Evolutionary conservation across 2,888 invertebrate species (phyloP).

Genomic region (Congeria kusceri): DNA sequence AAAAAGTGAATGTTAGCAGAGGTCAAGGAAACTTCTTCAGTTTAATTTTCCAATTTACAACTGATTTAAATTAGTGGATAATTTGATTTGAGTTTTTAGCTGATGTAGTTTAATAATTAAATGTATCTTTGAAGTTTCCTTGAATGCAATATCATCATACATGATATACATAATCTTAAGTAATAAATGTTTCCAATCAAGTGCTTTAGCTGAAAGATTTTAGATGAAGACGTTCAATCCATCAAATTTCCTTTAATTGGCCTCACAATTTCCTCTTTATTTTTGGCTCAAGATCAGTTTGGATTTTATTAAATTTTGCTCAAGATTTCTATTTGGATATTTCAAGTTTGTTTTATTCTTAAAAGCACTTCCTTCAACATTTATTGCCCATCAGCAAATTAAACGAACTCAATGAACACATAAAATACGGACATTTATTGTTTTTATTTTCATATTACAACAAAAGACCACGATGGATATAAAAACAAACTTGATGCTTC

Average conservation of each 20-base stretch:
- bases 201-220: constrained; percentile 28
- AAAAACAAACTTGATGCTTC: neutral
- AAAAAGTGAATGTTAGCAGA: too few relatives aligned
- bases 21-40: too few relatives aligned
- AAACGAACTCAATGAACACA: constrained; percentile 7
- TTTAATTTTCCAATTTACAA: too few relatives aligned
- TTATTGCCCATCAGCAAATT: constrained; percentile 22
- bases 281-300: too few relatives aligned
- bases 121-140: neutral
- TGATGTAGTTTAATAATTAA: too few relatives aligned
- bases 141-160: neutral
- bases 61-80: too few relatives aligned
- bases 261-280: too few relatives aligned
- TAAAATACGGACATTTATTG: constrained; percentile 29
- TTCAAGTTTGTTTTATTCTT: neutral
- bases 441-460: constrained; percentile 23
- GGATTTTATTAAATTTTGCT: too few relatives aligned
- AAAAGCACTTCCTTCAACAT: constrained; percentile 43
- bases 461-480: constrained; percentile 35
- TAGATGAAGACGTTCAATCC: too few relatives aligned
- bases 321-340: too few relatives aligned
- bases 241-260: too few relatives aligned
- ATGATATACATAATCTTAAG: neutral
- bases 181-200: constrained; percentile 41
- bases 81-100: too few relatives aligned